phyloP scores from a whole-genome alignment of 2,888 invertebrate species.

The Nephrotoma guestfalica region DNA sequence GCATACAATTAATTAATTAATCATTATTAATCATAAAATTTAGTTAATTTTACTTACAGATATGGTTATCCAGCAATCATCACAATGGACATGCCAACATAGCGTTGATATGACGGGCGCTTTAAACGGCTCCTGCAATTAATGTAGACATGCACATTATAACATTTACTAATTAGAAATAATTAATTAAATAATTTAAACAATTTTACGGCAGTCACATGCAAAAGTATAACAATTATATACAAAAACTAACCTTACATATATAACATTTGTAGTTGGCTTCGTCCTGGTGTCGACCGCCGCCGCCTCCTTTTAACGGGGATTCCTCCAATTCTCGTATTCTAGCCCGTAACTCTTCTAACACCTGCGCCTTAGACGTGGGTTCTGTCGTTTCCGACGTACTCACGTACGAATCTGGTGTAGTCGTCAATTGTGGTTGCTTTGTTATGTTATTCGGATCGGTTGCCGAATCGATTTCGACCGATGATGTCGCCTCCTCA shows the following conservation, averaged over 20 bases:
- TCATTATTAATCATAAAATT: neutral
- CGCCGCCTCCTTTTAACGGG: conserved; percentile 12
- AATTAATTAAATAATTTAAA: too few relatives aligned
- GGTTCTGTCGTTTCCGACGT: conserved; percentile 32
- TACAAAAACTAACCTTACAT: conserved; percentile 45
- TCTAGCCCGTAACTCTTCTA: conserved; percentile 41
- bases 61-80: conserved; percentile 19
- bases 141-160: neutral
- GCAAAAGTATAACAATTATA: neutral
- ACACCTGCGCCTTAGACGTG: conserved; percentile 33
- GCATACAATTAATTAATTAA: neutral
- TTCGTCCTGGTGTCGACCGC: conserved; percentile 30
- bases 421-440: conserved; percentile 15
- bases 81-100: conserved; percentile 58
- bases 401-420: conserved; percentile 34
- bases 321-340: conserved; percentile 39
- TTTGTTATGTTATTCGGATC: conserved; percentile 8
- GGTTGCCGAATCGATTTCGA: conserved; percentile 12
- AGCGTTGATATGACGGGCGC: conserved; percentile 50
- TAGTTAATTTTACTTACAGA: conserved; percentile 21
- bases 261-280: conserved; percentile 55
- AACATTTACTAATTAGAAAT: neutral
- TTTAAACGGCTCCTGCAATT: conserved; percentile 42
- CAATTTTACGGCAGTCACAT: neutral
- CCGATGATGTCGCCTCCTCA: conserved; percentile 13